Conservation (phyloP, 2,888 invertebrate genomes). For the Achlya flavicornis region DNA sequence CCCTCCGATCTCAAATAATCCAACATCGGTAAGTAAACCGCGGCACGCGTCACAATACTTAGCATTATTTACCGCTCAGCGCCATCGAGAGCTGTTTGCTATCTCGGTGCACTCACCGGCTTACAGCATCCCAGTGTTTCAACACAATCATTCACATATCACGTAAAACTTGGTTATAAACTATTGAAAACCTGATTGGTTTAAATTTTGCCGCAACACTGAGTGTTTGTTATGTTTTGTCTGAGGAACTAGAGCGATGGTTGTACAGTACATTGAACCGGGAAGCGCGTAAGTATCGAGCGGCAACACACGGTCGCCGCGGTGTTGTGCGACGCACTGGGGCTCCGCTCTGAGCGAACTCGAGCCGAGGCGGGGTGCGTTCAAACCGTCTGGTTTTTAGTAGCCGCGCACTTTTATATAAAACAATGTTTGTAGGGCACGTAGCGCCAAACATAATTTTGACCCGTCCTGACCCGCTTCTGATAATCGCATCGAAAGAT, state of each 20-base stretch:
- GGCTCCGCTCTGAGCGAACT: constrained; percentile 18
- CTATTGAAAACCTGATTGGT: constrained; percentile 14
- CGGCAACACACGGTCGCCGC: constrained; percentile 32
- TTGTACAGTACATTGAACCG: constrained; percentile 37
- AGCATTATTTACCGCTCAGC: constrained; percentile 19
- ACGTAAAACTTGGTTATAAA: constrained; percentile 35
- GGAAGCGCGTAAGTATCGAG: constrained; percentile 19
- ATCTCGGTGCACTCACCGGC: constrained; percentile 49
- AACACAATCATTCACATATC: constrained; percentile 36
- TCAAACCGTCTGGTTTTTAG: constrained; percentile 29
- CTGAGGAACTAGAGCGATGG: constrained; percentile 19
- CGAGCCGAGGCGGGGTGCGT: constrained; percentile 35
- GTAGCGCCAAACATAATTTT: not conserved
- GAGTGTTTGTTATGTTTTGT: constrained; percentile 13
- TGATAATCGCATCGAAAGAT: not conserved
- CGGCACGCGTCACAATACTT: constrained; percentile 48
- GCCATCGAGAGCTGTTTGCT: constrained; percentile 23
- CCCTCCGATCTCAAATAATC: constrained; percentile 34
- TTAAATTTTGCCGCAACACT: constrained; percentile 6
- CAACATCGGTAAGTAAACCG: constrained; percentile 53
- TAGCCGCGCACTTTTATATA: constrained; percentile 1
- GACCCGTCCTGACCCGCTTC: not conserved
- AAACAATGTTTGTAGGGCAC: not conserved
- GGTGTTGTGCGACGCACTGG: constrained; percentile 56
- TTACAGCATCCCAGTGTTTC: constrained; percentile 52